These are phyloP conservation scores for Cryptus armator DNA, from an alignment of 2,888 invertebrate genomes.

Conservation along the genomic window DNA sequence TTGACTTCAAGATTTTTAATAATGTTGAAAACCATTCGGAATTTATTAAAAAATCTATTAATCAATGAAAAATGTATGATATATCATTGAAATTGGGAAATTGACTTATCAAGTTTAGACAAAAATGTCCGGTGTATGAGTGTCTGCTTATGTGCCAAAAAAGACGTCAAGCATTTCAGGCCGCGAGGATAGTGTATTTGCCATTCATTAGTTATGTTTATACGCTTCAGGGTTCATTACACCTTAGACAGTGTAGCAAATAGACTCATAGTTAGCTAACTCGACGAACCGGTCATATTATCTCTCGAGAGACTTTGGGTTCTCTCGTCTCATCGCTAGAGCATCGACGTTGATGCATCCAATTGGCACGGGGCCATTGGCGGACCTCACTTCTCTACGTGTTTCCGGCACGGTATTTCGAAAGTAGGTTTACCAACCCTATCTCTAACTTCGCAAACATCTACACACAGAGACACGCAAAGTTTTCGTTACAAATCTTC, in stretches of 20 bases:
- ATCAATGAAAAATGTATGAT: background rate
- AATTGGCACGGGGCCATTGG: constrained; percentile 78
- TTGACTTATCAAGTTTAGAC: background rate
- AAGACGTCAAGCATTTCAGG: background rate
- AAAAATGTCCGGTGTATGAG: background rate
- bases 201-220: background rate
- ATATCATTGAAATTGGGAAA: background rate
- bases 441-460: constrained; percentile 21
- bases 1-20: too few relatives aligned
- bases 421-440: constrained; percentile 69
- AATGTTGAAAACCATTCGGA: too few relatives aligned
- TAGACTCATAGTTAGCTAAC: constrained; percentile 30
- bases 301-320: constrained; percentile 30
- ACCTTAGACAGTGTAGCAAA: constrained; percentile 47
- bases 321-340: constrained; percentile 28
- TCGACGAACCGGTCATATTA: constrained; percentile 25
- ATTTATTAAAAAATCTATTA: too few relatives aligned
- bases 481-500: constrained; percentile 2
- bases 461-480: background rate
- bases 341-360: constrained; percentile 71
- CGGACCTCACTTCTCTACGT: constrained; percentile 40
- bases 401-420: constrained; percentile 51
- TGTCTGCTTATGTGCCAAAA: background rate
- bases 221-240: constrained; percentile 53
- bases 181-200: constrained; percentile 2